A percentile compares a stretch with the other conserved stretches of the same genome.
phyloP scores from a whole-genome alignment of 2,797 vertebrate genomes.

The Potorous gilbertii region DNA sequence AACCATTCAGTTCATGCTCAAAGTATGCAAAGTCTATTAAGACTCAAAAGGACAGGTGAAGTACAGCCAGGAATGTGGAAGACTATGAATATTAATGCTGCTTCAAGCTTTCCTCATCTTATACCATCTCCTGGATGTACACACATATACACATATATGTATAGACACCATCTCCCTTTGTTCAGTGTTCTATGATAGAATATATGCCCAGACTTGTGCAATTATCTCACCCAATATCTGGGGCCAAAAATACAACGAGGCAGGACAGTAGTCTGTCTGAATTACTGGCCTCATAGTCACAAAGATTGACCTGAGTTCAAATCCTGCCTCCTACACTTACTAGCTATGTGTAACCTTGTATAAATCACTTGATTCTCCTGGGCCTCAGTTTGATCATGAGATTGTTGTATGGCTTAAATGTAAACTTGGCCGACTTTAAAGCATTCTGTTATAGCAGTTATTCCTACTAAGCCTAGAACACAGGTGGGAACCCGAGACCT shows the following conservation, averaged over 20 bases:
- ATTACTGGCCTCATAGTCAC: too few species aligned
- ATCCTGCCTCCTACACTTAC: too few species aligned
- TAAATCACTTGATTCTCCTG: not conserved
- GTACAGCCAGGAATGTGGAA: conserved; percentile 60
- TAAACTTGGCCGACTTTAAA: not conserved
- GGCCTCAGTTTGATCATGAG: not conserved
- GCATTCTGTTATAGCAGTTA: not conserved
- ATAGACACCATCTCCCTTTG: conserved; percentile 45
- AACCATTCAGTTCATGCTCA: conserved; percentile 68
- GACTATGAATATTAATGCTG: conserved; percentile 71
- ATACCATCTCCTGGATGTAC: not conserved
- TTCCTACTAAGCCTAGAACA: conserved; percentile 46
- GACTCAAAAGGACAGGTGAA: conserved; percentile 74
- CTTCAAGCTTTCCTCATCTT: conserved; percentile 49
- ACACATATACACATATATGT: not conserved
- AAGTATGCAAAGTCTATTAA: conserved; percentile 76
- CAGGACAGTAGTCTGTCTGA: too few species aligned
- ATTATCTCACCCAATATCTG: conserved; percentile 69
- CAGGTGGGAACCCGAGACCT: too few species aligned
- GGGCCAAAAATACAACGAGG: conserved; percentile 41
- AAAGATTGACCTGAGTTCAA: too few species aligned
- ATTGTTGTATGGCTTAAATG: not conserved
- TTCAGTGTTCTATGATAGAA: conserved; percentile 49
- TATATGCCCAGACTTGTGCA: conserved; percentile 60
- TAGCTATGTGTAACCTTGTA: too few species aligned